Conservation (phyloP, 2,888 invertebrate species). For the Ditula angustiorana region DNA sequence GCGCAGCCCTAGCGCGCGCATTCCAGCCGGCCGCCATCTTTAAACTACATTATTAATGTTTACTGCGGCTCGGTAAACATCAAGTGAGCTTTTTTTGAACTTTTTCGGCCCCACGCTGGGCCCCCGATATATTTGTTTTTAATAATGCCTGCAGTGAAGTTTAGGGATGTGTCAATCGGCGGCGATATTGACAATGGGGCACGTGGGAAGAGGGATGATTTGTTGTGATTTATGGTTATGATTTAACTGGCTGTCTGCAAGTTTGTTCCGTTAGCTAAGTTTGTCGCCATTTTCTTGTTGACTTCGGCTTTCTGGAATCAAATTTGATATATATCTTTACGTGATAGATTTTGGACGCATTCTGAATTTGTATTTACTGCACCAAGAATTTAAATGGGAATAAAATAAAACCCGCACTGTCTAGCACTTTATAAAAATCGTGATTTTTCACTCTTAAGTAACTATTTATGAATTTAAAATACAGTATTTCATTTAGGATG, state of each 20-base stretch:
- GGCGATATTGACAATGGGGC: conserved; percentile 33
- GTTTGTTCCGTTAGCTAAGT: neutral
- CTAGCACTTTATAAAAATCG: too few relatives aligned
- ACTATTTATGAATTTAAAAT: too few relatives aligned
- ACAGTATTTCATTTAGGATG: too few relatives aligned
- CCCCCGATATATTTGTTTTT: conserved; percentile 74
- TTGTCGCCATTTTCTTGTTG: neutral
- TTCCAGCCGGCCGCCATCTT: conserved; percentile 80
- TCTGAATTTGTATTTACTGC: too few relatives aligned
- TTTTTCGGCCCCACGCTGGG: conserved; percentile 59
- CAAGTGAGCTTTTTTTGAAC: conserved; percentile 65
- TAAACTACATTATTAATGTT: conserved; percentile 83
- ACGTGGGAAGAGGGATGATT: conserved; percentile 20
- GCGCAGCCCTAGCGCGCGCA: conserved; percentile 70
- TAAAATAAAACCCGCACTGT: too few relatives aligned
- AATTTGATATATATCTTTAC: too few relatives aligned
- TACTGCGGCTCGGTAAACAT: conserved; percentile 69
- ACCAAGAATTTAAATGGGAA: too few relatives aligned
- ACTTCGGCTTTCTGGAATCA: too few relatives aligned
- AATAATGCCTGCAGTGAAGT: conserved; percentile 67
- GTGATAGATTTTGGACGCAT: too few relatives aligned
- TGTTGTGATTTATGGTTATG: conserved; percentile 7
- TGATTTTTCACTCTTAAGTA: too few relatives aligned
- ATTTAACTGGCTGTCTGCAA: neutral
- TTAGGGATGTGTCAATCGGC: conserved; percentile 45